Evolutionary conservation across 2,888 invertebrate genomes (phyloP), one percentile per base, ranked within the genome.

Genomic region (Trilocha varians): DNA sequence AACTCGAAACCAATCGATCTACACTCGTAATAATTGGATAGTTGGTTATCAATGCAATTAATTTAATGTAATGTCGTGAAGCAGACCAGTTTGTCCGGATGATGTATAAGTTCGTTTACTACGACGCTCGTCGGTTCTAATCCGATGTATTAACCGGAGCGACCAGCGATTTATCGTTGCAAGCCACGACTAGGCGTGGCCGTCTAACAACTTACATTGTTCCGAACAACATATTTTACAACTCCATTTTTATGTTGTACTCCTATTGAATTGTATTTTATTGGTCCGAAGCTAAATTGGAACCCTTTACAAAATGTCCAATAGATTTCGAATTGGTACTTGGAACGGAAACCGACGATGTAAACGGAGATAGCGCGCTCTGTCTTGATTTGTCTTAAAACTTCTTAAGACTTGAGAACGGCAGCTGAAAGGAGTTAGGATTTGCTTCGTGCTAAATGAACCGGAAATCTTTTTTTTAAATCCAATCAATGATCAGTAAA

Each of bases 81-180:
- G 54, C 54, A 49, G 47, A 56, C 59, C 44, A 52, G 48, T 55
- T 50, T 56, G 57, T 25, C 48, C 58, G 55, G 51, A 68, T 73
- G 67, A 73, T 73, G 65, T 65, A 71, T 73, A 65, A 59, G 64
- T 61, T 51, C 56, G 66, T 66, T 72, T 64, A 68, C 62, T 48
- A 52, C 61, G 59, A 61, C 64, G 62, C 67, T 69, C 66, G 64
- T 60, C 64, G 65, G 62, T 70, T 59, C 64, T 78, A 78, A 78
- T 75, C 71, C 69, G 39, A 41, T 57, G 73, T 63, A 72, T 77
- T 73, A 73, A 65, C 66, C 62, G 62, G 65, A 62, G 69, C 65
- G 62, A 65, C 64, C 68, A 50, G 62, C 58, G 70, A 77, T 78
- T 77, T 77, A 78, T 76, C 59, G 69, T 63, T 57, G 48, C 52